Evolutionary conservation across 2,113 vertebrate genomes (phyloP).

Genomic region (Chrysochloris asiatica): DNA sequence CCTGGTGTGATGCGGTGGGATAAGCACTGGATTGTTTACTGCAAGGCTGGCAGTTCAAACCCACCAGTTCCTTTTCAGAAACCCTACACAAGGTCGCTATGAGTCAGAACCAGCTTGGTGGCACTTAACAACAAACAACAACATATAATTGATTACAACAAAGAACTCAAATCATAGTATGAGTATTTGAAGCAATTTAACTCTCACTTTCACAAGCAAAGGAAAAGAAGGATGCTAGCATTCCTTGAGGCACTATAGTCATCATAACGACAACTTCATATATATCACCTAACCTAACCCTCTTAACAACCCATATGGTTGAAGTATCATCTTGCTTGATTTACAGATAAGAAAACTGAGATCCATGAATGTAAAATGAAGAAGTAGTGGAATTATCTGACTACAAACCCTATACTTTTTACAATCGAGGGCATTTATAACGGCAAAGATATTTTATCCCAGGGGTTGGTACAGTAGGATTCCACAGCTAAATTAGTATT

Average conservation of each 20-base stretch:
- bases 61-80: no score
- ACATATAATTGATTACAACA: neutral
- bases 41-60: no score
- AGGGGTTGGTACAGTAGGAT: neutral
- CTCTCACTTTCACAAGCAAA: neutral
- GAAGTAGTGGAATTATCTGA: neutral
- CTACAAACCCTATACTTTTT: neutral
- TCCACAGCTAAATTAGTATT: no score
- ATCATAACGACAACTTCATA: neutral
- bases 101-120: no score
- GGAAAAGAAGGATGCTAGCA: neutral
- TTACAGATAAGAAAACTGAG: neutral
- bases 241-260: neutral
- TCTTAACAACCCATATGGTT: no score
- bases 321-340: neutral
- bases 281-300: neutral
- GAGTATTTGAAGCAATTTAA: neutral
- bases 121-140: no score
- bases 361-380: neutral
- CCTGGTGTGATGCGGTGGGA: no score
- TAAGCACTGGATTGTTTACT: no score
- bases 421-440: neutral
- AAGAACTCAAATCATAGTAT: neutral
- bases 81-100: no score
- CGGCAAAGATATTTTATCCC: neutral